Conservation (phyloP, 2,113 vertebrate species). For the Sorex araneus region DNA sequence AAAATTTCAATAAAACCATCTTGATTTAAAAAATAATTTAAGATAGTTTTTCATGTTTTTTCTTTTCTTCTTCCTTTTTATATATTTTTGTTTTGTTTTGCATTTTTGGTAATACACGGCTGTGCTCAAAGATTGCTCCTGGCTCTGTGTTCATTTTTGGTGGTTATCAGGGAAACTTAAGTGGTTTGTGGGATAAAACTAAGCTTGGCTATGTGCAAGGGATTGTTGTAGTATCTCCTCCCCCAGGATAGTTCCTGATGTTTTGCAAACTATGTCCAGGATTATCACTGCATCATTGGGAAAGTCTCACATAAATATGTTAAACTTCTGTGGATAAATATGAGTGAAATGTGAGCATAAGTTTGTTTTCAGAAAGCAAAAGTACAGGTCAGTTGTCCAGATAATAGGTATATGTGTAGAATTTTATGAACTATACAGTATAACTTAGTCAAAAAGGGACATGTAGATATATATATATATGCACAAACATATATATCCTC, state of each 20-base stretch:
- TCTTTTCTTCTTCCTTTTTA: background rate
- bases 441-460: background rate
- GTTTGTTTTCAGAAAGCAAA: background rate
- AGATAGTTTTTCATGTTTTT: no score
- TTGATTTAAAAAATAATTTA: no score
- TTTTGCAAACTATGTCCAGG: background rate
- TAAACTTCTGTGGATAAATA: background rate
- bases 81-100: background rate
- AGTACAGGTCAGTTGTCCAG: background rate
- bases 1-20: no score
- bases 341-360: constrained; percentile 1
- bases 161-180: no score
- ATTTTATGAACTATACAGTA: background rate
- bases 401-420: background rate
- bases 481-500: no score
- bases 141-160: no score
- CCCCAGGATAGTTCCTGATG: background rate
- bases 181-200: no score
- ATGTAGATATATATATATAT: no score
- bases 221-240: background rate
- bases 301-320: background rate
- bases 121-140: no score
- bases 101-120: no score
- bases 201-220: no score
- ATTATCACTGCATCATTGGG: background rate